Percentiles rank a stretch among this genome's conserved stretches.
Evolutionary conservation across 2,888 invertebrate species (phyloP).

Genomic region (Lasioglossum leucozonium): DNA sequence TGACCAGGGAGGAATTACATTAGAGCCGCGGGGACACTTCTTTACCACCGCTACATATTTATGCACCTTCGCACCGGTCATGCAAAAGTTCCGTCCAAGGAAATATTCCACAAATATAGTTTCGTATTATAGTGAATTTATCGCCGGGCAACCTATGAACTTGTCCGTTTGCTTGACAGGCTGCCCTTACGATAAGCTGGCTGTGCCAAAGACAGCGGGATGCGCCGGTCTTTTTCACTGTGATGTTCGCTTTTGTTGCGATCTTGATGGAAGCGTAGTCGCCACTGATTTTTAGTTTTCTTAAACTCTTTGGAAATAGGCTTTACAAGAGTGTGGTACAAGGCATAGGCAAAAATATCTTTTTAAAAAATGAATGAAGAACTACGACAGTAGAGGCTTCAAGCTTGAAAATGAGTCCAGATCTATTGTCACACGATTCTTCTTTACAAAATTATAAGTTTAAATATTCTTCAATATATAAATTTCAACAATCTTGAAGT

Average conservation of each 20-base stretch:
- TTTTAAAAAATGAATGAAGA: too few relatives aligned
- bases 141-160: neutral
- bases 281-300: neutral
- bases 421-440: too few relatives aligned
- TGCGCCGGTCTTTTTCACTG: neutral
- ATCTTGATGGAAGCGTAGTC: neutral
- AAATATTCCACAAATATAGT: constrained; percentile 20
- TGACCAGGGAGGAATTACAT: constrained; percentile 49
- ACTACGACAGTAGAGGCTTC: too few relatives aligned
- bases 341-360: too few relatives aligned
- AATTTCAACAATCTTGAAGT: too few relatives aligned
- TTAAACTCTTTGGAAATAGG: neutral
- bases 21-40: constrained; percentile 16
- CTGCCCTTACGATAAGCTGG: neutral
- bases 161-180: neutral
- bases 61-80: constrained; percentile 23
- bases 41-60: constrained; percentile 49
- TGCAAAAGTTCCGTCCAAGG: constrained; percentile 28
- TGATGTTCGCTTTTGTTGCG: neutral
- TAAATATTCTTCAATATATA: too few relatives aligned
- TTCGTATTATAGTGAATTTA: neutral
- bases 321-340: too few relatives aligned
- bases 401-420: too few relatives aligned
- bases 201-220: neutral
- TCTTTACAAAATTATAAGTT: too few relatives aligned